phyloP scores from a whole-genome alignment of 2,113 vertebrate species.

The Puma concolor region DNA sequence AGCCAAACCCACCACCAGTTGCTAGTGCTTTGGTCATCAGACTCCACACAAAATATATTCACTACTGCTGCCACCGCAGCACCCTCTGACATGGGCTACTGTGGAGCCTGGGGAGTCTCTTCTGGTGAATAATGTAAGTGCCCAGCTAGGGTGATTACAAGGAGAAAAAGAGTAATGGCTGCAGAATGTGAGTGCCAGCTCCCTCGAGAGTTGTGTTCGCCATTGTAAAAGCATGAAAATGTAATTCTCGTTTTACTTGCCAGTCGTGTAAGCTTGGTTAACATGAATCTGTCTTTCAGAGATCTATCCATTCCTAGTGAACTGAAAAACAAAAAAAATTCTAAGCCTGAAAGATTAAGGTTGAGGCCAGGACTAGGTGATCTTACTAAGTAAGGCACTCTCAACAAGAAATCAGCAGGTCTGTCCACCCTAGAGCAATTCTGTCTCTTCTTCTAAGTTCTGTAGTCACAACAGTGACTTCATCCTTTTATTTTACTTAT shows the following conservation, averaged over 20 bases:
- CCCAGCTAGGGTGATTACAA: not conserved
- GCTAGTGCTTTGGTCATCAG: not conserved
- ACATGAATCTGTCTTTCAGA: not conserved
- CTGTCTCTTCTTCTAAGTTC: not conserved
- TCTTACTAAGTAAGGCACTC: not conserved
- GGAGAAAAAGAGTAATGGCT: not conserved
- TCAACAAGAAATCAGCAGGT: not conserved
- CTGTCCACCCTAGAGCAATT: rapidly evolving
- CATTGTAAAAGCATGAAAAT: not conserved
- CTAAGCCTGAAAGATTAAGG: not conserved
- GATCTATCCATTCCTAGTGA: not conserved
- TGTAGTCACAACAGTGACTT: not conserved
- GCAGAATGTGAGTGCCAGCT: not conserved
- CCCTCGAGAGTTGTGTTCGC: not conserved
- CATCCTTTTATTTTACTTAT: not conserved
- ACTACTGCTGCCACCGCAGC: not conserved
- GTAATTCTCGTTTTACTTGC: not conserved
- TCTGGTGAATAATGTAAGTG: not conserved
- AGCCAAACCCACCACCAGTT: not conserved
- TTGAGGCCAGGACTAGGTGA: not conserved
- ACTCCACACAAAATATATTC: not conserved
- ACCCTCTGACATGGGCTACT: not conserved
- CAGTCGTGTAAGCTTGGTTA: not conserved
- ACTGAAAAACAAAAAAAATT: not conserved
- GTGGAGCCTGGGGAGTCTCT: not conserved